Base-by-base conservation (phyloP, 1,140 invertebrate species). In the Aphaenogaster floridana region DNA sequence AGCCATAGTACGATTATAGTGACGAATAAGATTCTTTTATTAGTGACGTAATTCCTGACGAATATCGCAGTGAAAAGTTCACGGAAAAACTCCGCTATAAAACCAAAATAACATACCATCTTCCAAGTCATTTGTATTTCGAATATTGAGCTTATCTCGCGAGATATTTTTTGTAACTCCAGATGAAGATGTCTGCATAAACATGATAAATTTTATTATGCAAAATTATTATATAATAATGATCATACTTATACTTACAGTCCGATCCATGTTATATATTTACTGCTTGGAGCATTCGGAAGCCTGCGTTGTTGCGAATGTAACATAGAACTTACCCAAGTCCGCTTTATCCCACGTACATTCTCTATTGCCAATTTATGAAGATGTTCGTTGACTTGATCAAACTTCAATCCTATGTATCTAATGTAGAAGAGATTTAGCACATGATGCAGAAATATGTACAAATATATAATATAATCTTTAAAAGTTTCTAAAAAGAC, bases 101-200 rank as follows among this genome's bases (percentile, higher is more conserved):
- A 57, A 34, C 28, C 36, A 21, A 83, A 83, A 74, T 83, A 83
- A 34, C 64, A 71, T 34, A 45, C 0, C 54, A 84, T 76, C 69
- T 84, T 72, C 50, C 72, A 50, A 48, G 69, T 63, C 69, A 84
- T 84, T 45, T 76, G 15, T 61, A 50, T 13, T 61, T 48, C 69
- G 28, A 74, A 84, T 72, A 76, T 59, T 6, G 68, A 71, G 15
- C 76, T 84, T 61, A 84, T 57, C 0, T 74, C 68, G 2, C 4
- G 54, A 45, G 48, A 72, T 59, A 83, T 61, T 72, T 74, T 72
- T 5, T 45, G 39, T 48, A 74, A 72, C 42, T 72, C 80, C 13
- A 57, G 42, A 63, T 84, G 81, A 63, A 84, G 66, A 63, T 76
- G 81, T 15, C 68, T 84, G 54, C 3, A 1, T n/a, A 52, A 80